phyloP scores from a whole-genome alignment of 2,888 invertebrate genomes.

The Aleiodes testaceus region DNA sequence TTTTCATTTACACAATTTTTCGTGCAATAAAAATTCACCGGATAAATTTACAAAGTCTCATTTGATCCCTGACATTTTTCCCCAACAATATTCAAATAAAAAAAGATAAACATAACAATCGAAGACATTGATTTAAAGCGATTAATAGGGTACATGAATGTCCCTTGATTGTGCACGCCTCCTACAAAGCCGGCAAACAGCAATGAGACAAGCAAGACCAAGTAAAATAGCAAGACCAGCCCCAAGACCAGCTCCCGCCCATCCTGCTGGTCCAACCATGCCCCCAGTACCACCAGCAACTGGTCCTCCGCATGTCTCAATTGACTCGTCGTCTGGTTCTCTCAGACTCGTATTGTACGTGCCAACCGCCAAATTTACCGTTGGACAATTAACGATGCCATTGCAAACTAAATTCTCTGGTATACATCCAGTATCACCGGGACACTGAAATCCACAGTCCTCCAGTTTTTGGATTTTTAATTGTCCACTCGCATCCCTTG shows the following conservation, averaged over 20 bases:
- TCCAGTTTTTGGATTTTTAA: conserved; percentile 84
- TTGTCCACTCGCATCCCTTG: conserved; percentile 87
- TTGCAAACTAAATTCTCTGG: conserved; percentile 89
- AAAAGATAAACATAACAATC: neutral
- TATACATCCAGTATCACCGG: conserved; percentile 89
- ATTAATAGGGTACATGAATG: conserved; percentile 78
- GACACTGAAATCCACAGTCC: conserved; percentile 90
- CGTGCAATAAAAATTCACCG: no score
- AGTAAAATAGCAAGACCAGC: conserved; percentile 77
- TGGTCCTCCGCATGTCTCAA: conserved; percentile 80
- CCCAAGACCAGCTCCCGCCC: conserved; percentile 79
- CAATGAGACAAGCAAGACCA: conserved; percentile 76
- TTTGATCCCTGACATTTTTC: no score
- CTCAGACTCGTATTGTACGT: conserved; percentile 61
- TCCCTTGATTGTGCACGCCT: conserved; percentile 77
- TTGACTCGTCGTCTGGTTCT: conserved; percentile 83
- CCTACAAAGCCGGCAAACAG: conserved; percentile 79
- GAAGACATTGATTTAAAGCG: conserved; percentile 28
- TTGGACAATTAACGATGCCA: conserved; percentile 90
- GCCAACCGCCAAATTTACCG: conserved; percentile 69
- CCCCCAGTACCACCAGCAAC: conserved; percentile 74
- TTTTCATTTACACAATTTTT: no score
- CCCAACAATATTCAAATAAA: neutral
- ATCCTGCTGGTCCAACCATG: conserved; percentile 74
- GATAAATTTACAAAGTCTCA: no score